Conservation (phyloP, 2,113 vertebrate genomes). For the Zapornia atra region DNA sequence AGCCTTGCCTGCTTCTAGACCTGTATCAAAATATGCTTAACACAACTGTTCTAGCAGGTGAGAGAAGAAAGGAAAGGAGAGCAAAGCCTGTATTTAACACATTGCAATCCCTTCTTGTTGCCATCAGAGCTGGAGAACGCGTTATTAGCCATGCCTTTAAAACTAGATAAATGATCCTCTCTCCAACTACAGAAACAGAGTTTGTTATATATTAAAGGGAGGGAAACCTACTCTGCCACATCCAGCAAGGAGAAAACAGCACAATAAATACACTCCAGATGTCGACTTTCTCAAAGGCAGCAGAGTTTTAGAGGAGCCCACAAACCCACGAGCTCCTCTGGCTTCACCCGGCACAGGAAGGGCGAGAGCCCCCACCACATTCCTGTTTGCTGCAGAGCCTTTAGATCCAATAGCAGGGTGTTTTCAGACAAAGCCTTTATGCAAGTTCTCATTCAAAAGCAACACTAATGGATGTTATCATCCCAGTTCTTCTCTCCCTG, state of each 20-base stretch:
- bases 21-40: neutral
- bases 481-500: constrained; percentile 9
- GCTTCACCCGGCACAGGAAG: neutral
- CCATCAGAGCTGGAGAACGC: neutral
- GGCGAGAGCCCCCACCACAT: neutral
- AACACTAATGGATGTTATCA: constrained; percentile 26
- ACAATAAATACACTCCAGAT: neutral
- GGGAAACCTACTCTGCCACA: neutral
- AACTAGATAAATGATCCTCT: neutral
- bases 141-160: neutral
- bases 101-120: constrained; percentile 6
- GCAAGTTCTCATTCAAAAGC: constrained; percentile 18
- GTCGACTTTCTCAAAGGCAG: neutral
- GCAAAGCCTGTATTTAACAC: neutral
- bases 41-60: constrained; percentile 2
- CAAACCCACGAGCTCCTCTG: neutral
- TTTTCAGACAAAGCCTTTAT: neutral
- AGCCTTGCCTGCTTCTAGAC: neutral
- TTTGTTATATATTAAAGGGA: neutral
- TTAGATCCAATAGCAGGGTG: neutral
- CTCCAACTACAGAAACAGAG: neutral
- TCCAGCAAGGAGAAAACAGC: neutral
- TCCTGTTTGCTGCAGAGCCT: neutral
- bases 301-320: neutral
- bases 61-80: neutral